These are phyloP conservation scores for Brenthis hecate DNA, from an alignment of 2,888 invertebrate genomes.

Conservation along the genomic window DNA sequence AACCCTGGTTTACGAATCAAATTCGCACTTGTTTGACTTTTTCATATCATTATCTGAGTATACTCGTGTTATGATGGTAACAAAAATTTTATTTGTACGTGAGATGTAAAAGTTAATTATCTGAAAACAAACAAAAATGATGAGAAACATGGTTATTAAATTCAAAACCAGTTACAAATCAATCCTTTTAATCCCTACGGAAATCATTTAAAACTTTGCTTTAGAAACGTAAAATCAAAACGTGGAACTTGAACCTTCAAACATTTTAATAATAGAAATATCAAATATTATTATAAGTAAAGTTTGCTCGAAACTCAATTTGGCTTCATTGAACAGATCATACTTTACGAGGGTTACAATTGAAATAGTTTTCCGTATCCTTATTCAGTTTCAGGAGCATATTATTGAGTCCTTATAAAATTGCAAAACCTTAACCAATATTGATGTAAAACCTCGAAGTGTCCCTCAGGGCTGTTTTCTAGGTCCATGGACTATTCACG, in stretches of 20 bases:
- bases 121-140: no score
- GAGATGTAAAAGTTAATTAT: no score
- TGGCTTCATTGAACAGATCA: slow-evolving; percentile 6
- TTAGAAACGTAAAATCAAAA: no score
- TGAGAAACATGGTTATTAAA: no score
- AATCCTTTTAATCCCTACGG: no score
- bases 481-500: slow-evolving; percentile 47
- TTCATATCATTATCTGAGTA: no score
- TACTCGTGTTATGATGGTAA: no score
- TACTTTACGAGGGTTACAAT: slow-evolving; percentile 7
- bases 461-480: slow-evolving; percentile 60
- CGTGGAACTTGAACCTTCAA: not conserved
- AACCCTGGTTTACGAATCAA: no score
- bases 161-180: no score
- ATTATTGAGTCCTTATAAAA: slow-evolving; percentile 36
- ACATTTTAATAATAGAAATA: slow-evolving; percentile 4
- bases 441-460: slow-evolving; percentile 42
- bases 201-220: no score
- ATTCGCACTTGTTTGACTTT: no score
- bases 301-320: slow-evolving; percentile 20
- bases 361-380: slow-evolving; percentile 23
- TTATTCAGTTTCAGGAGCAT: not conserved
- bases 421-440: slow-evolving; percentile 34
- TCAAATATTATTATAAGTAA: slow-evolving; percentile 5
- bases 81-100: no score